These are phyloP conservation scores for Drosophila melanica DNA, from an alignment of 1,140 invertebrate species.

Conservation along the genomic window DNA sequence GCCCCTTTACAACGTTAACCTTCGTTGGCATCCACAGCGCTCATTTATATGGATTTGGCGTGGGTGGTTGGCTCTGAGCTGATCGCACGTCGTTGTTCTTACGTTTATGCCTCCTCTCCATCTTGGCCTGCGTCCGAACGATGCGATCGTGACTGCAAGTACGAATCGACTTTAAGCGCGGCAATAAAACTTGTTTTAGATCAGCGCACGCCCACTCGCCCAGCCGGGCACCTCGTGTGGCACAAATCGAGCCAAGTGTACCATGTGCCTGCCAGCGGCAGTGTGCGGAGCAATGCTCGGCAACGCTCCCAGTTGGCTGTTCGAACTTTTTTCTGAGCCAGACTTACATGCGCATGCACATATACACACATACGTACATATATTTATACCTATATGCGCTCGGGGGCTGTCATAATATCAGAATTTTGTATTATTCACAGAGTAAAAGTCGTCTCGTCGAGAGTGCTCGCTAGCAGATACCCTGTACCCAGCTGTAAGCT, in stretches of 20 bases:
- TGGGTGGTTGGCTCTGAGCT: conserved; percentile 47
- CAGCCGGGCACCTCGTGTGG: conserved; percentile 25
- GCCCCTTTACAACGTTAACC: conserved; percentile 1
- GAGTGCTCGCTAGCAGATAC: background rate
- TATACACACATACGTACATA: background rate
- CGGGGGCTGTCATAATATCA: background rate
- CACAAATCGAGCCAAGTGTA: conserved; percentile 1
- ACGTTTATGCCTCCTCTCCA: background rate
- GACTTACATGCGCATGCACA: background rate
- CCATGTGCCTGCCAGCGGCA: conserved; percentile 14
- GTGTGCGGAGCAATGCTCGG: conserved; percentile 68
- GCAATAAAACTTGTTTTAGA: conserved; percentile 70
- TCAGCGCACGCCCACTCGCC: conserved; percentile 54
- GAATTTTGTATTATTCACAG: background rate
- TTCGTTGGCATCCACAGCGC: conserved; percentile 43
- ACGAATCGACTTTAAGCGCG: conserved; percentile 12
- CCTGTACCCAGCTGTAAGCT: background rate
- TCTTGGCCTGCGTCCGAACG: background rate
- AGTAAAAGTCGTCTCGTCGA: too few species aligned
- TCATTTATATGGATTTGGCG: conserved; percentile 60
- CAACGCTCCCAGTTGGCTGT: conserved; percentile 56
- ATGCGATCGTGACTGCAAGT: conserved; percentile 46
- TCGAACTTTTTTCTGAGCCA: conserved; percentile 64
- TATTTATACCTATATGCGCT: too few species aligned
- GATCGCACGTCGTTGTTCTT: conserved; percentile 3